phyloP scores from a whole-genome alignment of 2,797 vertebrate species.

The Craterocephalus amniculus region DNA sequence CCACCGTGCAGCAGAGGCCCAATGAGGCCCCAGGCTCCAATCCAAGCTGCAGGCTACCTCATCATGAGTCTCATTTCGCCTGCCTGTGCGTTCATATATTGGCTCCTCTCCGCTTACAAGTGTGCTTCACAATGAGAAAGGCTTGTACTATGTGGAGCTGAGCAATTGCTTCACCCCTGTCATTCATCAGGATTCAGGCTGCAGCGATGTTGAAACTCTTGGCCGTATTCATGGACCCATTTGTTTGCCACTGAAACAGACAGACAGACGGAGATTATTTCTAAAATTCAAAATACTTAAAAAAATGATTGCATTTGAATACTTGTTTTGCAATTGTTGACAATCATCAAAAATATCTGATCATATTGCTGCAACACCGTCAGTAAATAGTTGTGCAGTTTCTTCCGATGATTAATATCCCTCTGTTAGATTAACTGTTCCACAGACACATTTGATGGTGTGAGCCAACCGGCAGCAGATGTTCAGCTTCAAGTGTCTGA shows the following conservation, averaged over 20 bases:
- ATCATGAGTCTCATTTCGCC: slow-evolving; percentile 16
- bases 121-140: slow-evolving; percentile 61
- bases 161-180: slow-evolving; percentile 47
- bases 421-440: slow-evolving; percentile 40
- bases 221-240: slow-evolving; percentile 94
- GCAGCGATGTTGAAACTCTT: slow-evolving; percentile 91
- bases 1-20: slow-evolving; percentile 37
- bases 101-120: slow-evolving; percentile 35
- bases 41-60: slow-evolving; percentile 50
- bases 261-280: slow-evolving; percentile 8
- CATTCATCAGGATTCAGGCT: slow-evolving; percentile 84
- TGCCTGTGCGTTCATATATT: slow-evolving; percentile 34
- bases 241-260: slow-evolving; percentile 92
- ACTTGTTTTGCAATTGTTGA: neutral
- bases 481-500: slow-evolving; percentile 54
- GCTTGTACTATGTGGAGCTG: slow-evolving; percentile 68
- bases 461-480: slow-evolving; percentile 62
- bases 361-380: slow-evolving; percentile 1
- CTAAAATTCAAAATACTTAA: neutral
- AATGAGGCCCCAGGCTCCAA: slow-evolving; percentile 61
- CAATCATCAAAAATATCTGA: neutral
- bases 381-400: slow-evolving; percentile 42
- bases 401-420: slow-evolving; percentile 41
- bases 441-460: slow-evolving; percentile 23
- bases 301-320: neutral